Evolutionary conservation across 2,888 invertebrate species (phyloP), one percentile per base, ranked within the genome.

Genomic region (Thymelicus lineola): DNA sequence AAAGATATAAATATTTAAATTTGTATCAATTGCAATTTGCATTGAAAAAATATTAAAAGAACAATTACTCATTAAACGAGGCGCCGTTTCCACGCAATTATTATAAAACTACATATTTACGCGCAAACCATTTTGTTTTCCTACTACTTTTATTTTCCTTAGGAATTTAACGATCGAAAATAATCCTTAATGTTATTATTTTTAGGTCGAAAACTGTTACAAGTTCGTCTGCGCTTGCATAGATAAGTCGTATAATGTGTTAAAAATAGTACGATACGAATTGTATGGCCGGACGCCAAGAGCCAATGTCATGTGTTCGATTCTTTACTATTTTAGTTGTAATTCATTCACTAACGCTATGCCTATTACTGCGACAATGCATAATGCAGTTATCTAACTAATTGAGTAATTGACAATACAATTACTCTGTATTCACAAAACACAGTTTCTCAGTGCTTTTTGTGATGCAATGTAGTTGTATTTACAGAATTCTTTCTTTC

Each of bases 201-300:
- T 63, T 63, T 53, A 53, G 38, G 20, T 63, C 36, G 14, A 63
- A 53, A 55, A 28, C 55, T 63, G 17, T 55, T 55, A 55, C 55
- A 50, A 53, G 50, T 65, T n/a, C 45, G 35, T 48, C 45, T 64
- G 14, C 59, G 42, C n/a, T 71, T 70, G 68, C 71, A 74, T 72
- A 66, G 64, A 74, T 71, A 71, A 70, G 55, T 38, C 58, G 68
- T 15, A 28, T 71, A 61, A 28, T 5, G 9, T 28, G 38, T 48
- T 75, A 76, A 78, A 81, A 81, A 84, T 86, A 86, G 80, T 75
- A 66, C 68, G 71, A 75, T 70, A 77, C 74, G 73, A 75, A 76
- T 72, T 65, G 63, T 65, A 72, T 84, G 87, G 87, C 84, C 42
- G 62, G 61, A 72, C 73, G 87, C 87, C 87, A 87, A 58, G 73